These are phyloP conservation scores for Nomada fucata DNA, from an alignment of 2,888 invertebrate species.

Conservation along the genomic window DNA sequence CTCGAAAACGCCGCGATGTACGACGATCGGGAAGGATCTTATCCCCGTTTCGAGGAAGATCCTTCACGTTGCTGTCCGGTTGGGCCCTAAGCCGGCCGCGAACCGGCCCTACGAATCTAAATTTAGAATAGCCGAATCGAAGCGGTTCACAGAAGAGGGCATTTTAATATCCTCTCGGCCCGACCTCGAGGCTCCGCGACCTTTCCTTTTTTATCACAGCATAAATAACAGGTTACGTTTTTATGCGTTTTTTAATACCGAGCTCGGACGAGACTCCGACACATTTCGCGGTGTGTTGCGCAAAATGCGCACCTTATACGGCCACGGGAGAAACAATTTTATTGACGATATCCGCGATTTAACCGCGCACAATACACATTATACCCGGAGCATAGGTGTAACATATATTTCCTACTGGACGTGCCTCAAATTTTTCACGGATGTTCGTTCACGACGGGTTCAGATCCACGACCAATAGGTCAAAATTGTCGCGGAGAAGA, in stretches of 20 bases:
- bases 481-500: not conserved
- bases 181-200: slow-evolving; percentile 33
- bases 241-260: slow-evolving; percentile 69
- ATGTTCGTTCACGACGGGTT: not conserved
- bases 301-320: slow-evolving; percentile 9
- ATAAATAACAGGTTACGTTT: slow-evolving; percentile 75
- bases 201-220: slow-evolving; percentile 50
- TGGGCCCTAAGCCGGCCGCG: slow-evolving; percentile 57
- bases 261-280: slow-evolving; percentile 35
- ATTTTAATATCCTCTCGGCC: slow-evolving; percentile 41
- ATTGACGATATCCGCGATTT: slow-evolving; percentile 49
- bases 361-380: not conserved
- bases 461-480: not conserved
- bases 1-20: not conserved
- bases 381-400: not conserved
- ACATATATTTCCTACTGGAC: not conserved
- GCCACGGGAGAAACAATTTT: slow-evolving; percentile 23
- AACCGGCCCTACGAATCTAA: slow-evolving; percentile 72
- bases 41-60: slow-evolving; percentile 23
- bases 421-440: not conserved
- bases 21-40: slow-evolving; percentile 19
- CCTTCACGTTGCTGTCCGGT: slow-evolving; percentile 31
- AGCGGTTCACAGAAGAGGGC: slow-evolving; percentile 44
- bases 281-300: slow-evolving; percentile 45
- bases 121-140: slow-evolving; percentile 70